These are phyloP conservation scores for Ylistrum balloti DNA, from an alignment of 1,140 invertebrate species.

Conservation along the genomic window DNA sequence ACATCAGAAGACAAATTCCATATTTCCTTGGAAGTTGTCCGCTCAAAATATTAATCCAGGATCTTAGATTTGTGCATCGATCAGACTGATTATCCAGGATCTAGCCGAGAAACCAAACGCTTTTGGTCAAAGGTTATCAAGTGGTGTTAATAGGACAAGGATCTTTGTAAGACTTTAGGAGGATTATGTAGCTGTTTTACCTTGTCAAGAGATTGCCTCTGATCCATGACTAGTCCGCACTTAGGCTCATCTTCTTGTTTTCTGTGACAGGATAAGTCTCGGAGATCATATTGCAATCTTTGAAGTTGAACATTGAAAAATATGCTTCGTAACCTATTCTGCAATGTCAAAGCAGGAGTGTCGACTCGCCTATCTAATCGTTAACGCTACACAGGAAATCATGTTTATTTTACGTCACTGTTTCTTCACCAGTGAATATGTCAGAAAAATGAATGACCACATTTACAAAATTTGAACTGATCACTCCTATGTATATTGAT, in stretches of 20 bases:
- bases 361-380: not conserved
- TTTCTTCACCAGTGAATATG: not conserved
- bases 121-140: constrained; percentile 5
- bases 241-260: not conserved
- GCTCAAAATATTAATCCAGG: not conserved
- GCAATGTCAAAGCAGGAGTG: constrained; percentile 2
- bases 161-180: not conserved
- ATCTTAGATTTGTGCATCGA: not conserved
- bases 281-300: constrained; percentile 23
- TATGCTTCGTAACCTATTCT: constrained; percentile 14
- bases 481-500: not conserved
- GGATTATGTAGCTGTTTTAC: not conserved
- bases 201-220: not conserved
- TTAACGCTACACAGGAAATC: not conserved
- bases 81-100: not conserved
- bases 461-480: not conserved
- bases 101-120: constrained; percentile 13
- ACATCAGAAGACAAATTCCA: constrained; percentile 12
- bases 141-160: not conserved
- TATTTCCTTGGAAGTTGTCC: not conserved
- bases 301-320: constrained; percentile 21
- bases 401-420: not conserved
- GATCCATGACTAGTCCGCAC: not conserved
- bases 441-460: constrained; percentile 16
- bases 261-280: not conserved